Evolutionary conservation across 2,888 invertebrate genomes (phyloP).

Genomic region (Protodeltote pygarga): DNA sequence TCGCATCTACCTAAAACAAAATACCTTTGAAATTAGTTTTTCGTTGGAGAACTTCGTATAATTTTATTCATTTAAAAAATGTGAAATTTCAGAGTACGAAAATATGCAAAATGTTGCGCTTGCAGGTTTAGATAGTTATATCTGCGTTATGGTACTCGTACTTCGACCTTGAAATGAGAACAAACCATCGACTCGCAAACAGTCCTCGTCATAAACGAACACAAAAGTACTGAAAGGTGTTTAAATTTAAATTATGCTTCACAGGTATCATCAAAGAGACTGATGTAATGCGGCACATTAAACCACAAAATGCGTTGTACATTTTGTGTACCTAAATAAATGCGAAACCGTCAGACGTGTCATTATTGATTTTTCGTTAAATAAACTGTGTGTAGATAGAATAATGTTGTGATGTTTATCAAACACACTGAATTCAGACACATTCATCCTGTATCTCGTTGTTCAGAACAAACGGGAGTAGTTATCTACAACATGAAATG

Average conservation of each 20-base stretch:
- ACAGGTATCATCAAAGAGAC: constrained; percentile 61
- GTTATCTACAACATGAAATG: constrained; percentile 31
- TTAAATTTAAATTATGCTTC: constrained; percentile 65
- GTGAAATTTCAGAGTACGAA: constrained; percentile 10
- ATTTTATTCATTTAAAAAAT: constrained; percentile 1
- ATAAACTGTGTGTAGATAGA: constrained; percentile 35
- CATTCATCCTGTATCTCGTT: constrained; percentile 14
- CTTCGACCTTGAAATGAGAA: constrained; percentile 55
- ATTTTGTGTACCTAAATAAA: constrained; percentile 39
- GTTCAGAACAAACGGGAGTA: constrained; percentile 36
- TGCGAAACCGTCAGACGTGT: constrained; percentile 28
- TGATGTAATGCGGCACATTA: constrained; percentile 45
- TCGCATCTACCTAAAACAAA: not conserved
- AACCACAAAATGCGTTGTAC: constrained; percentile 37
- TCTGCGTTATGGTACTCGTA: constrained; percentile 26
- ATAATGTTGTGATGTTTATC: constrained; percentile 35
- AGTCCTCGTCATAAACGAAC: constrained; percentile 42
- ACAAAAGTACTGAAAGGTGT: constrained; percentile 54
- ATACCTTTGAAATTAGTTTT: constrained; percentile 5
- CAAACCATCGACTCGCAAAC: constrained; percentile 41
- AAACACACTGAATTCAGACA: constrained; percentile 20
- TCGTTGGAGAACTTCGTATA: not conserved
- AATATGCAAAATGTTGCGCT: constrained; percentile 21
- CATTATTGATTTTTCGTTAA: constrained; percentile 42
- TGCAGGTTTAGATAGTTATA: constrained; percentile 25